Evolutionary conservation across 1,140 invertebrate species (phyloP).

Genomic region (Coboldia fuscipes): DNA sequence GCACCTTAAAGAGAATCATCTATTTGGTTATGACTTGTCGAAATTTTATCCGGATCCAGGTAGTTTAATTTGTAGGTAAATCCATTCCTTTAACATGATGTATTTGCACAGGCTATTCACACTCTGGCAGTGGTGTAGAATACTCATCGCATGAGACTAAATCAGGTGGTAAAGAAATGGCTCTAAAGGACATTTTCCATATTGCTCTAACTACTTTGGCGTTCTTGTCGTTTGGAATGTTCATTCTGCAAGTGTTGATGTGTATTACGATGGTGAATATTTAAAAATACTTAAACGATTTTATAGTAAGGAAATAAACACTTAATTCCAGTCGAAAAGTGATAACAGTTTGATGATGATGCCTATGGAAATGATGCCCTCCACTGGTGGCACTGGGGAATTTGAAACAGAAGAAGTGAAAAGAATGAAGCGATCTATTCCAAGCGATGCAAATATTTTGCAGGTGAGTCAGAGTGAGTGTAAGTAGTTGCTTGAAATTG

Average conservation of each 20-base stretch:
- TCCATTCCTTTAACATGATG: no score
- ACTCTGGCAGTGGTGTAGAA: no score
- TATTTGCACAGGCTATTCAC: no score
- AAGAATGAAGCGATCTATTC: slow-evolving; percentile 7
- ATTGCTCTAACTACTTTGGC: slow-evolving; percentile 54
- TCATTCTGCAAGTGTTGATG: slow-evolving; percentile 51
- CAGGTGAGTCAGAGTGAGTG: no score
- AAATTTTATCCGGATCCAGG: no score
- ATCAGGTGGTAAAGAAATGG: slow-evolving; percentile 29
- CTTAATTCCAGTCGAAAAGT: not conserved
- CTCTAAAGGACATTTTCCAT: slow-evolving; percentile 48
- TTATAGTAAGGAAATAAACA: not conserved
- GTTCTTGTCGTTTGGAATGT: slow-evolving; percentile 55
- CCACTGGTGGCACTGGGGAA: not conserved
- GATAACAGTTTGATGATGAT: not conserved
- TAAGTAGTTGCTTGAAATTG: not conserved
- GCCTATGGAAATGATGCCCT: slow-evolving; percentile 1
- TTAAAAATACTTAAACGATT: not conserved
- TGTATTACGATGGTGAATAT: slow-evolving; percentile 34
- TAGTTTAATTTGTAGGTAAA: no score
- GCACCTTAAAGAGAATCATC: no score
- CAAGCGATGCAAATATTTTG: not conserved
- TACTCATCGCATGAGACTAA: no score
- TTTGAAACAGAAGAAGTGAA: slow-evolving; percentile 7
- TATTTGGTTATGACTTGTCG: no score